These are phyloP conservation scores for Bambusicola thoracicus DNA, from an alignment of 2,113 vertebrate species.

Conservation along the genomic window DNA sequence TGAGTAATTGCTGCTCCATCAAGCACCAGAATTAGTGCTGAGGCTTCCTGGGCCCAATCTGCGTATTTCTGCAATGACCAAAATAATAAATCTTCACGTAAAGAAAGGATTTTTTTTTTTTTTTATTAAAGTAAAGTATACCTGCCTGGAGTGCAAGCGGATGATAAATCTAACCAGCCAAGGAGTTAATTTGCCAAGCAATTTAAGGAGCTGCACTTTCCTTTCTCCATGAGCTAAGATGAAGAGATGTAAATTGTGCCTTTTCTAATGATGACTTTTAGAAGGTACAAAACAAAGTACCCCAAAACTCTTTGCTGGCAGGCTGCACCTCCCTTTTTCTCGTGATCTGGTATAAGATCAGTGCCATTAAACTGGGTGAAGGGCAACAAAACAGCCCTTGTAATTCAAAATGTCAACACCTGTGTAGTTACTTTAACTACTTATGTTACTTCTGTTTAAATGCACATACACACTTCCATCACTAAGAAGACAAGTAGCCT, in stretches of 20 bases:
- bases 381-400: not conserved
- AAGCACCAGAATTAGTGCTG: not conserved
- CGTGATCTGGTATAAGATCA: not conserved
- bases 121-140: not conserved
- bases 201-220: not conserved
- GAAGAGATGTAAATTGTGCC: accelerated
- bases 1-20: not conserved
- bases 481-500: not conserved
- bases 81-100: not conserved
- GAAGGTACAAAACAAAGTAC: not conserved
- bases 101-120: not conserved
- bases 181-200: not conserved
- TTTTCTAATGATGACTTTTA: not conserved
- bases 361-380: not conserved
- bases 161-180: not conserved
- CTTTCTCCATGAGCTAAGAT: not conserved
- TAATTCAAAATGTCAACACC: not conserved
- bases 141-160: not conserved
- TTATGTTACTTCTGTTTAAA: not conserved
- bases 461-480: not conserved
- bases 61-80: not conserved
- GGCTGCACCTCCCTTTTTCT: not conserved
- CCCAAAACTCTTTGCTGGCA: not conserved
- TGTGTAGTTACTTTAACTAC: not conserved
- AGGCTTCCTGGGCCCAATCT: not conserved